phyloP scores from a whole-genome alignment of 2,888 invertebrate species.

The Polydrusus tereticollis region DNA sequence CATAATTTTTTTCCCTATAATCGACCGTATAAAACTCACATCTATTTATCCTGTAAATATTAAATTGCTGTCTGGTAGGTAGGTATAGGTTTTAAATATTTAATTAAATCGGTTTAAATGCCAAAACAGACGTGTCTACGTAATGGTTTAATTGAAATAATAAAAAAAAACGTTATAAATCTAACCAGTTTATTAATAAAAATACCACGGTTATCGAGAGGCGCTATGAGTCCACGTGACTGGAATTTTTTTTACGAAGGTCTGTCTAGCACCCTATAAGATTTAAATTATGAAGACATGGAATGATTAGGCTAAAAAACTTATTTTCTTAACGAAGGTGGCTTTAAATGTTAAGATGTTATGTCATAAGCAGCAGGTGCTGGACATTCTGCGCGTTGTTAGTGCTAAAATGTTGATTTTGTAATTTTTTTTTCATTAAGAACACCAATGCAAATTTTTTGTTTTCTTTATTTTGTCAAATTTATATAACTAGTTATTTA shows the following conservation, averaged over 20 bases:
- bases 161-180: too few relatives aligned
- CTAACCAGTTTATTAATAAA: neutral
- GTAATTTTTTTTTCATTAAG: too few relatives aligned
- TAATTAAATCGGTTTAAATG: slow-evolving; percentile 6
- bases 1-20: slow-evolving; percentile 16
- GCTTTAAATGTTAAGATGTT: too few relatives aligned
- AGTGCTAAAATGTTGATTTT: too few relatives aligned
- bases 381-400: too few relatives aligned
- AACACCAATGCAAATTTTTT: neutral
- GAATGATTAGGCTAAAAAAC: too few relatives aligned
- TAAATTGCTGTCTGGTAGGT: neutral
- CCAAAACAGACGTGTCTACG: neutral
- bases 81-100: slow-evolving; percentile 5
- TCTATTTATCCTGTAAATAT: slow-evolving; percentile 12
- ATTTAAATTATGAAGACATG: too few relatives aligned
- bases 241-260: too few relatives aligned
- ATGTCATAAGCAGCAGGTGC: too few relatives aligned
- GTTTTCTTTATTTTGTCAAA: neutral
- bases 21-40: slow-evolving; percentile 7
- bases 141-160: neutral
- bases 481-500: neutral
- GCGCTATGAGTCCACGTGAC: too few relatives aligned
- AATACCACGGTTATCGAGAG: neutral
- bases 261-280: too few relatives aligned
- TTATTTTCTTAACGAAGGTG: too few relatives aligned